Percentiles rank a stretch among this genome's conserved stretches.
Evolutionary conservation across 2,888 invertebrate genomes (phyloP).

Genomic region (Steinernema scapterisci): DNA sequence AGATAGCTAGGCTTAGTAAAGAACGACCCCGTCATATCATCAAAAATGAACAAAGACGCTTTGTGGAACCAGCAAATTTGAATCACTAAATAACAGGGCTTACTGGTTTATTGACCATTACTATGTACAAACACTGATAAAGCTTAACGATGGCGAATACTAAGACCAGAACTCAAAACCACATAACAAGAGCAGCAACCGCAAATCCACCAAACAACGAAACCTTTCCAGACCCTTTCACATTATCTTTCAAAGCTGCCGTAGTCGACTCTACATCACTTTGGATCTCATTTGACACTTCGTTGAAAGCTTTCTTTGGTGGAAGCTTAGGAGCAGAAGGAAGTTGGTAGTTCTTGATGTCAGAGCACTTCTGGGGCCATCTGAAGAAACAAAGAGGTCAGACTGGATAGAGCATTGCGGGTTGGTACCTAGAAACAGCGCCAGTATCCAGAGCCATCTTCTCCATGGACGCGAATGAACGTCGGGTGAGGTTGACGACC

Average conservation of each 20-base stretch:
- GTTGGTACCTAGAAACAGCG: conserved; percentile 53
- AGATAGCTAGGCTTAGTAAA: too few species aligned
- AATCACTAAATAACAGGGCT: too few species aligned
- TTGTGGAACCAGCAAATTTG: too few species aligned
- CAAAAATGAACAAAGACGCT: too few species aligned
- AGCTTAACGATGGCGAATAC: neutral
- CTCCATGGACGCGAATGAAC: conserved; percentile 61
- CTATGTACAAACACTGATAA: conserved; percentile 2
- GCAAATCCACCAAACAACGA: neutral
- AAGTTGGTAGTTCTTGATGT: conserved; percentile 59
- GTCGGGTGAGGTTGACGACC: conserved; percentile 54
- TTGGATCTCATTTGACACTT: neutral
- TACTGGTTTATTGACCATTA: neutral
- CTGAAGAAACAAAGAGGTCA: conserved; percentile 39
- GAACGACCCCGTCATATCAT: too few species aligned
- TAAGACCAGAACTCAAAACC: neutral
- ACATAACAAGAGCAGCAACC: neutral
- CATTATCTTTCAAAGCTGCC: neutral
- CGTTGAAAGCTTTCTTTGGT: neutral
- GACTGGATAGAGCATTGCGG: neutral
- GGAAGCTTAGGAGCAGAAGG: neutral
- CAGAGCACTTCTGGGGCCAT: conserved; percentile 63
- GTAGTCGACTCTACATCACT: neutral
- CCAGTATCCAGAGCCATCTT: conserved; percentile 64
- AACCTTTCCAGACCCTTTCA: neutral